Evolutionary conservation across 1,140 invertebrate genomes (phyloP), one percentile per base, ranked within the genome.

Genomic region (Helicoverpa zea): DNA sequence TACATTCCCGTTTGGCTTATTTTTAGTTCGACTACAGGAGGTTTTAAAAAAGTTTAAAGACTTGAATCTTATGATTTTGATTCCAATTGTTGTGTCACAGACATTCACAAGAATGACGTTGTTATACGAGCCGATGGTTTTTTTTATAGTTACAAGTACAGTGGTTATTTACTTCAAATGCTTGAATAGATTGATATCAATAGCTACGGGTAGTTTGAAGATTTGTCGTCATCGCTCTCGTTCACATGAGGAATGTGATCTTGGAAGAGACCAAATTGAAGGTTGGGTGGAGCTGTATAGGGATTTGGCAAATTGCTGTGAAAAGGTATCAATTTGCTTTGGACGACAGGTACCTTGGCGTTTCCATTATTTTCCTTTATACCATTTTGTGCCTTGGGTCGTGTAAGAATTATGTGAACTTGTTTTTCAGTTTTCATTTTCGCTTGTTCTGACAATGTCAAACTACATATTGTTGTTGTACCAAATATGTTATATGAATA

Each of bases 251-350:
- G 9, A 47, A 7, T 29, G 2, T 47, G 14, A 51, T 23, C 7
- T 68, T 1, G 14, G n/a, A 12, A 68, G 12, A 23, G 64, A 68
- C 13, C 7, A 23, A 0, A 29, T 68, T 51, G n/a, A 68, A 9
- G 47, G 13, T 23, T 68, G 64, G 64, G 13, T 68, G 9, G 64
- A 68, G 18, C 2, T 68, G 18, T 68, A 68, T 9, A 12, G 11
- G 16, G 43, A 68, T 51, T 68, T 68, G 51, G 43, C 18, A 14
- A 51, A 68, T 11, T 49, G 43, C 47, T 51, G 64, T 68, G n/a
- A 68, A 13, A 49, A 29, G 2, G 43, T 68, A 47, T 23, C 3
- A 16, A 2, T 18, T 18, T 68, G 64, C 13, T 68, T 68, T 51
- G 64, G 47, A 49, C 13, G 16, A 0, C 64, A 51, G 64, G 30